A percentile compares a stretch with the other conserved stretches of the same genome.
phyloP scores from a whole-genome alignment of 1,140 invertebrate species.

The Hypsibius dujardini region DNA sequence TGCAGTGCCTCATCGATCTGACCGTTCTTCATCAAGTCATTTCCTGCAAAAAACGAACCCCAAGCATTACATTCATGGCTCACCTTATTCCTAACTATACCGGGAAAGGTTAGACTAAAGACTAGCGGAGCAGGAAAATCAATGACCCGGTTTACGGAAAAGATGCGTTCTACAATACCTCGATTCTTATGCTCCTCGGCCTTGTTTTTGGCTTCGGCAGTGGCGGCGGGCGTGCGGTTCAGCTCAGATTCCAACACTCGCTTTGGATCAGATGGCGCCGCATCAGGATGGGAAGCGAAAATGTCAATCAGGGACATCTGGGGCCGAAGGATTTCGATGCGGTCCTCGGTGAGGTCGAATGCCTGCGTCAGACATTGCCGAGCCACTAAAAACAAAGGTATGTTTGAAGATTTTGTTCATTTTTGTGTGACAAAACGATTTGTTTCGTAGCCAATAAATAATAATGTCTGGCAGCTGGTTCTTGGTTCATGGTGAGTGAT shows the following conservation, averaged over 20 bases:
- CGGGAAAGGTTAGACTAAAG: no score
- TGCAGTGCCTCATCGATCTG: constrained; percentile 1
- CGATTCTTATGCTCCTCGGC: neutral
- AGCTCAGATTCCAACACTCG: neutral
- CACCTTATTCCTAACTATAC: no score
- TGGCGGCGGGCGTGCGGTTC: neutral
- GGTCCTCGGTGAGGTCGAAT: constrained; percentile 2
- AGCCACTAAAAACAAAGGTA: neutral
- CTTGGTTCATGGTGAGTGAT: no score
- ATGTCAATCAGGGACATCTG: neutral
- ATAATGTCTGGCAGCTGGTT: no score
- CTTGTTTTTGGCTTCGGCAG: neutral
- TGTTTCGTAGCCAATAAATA: neutral
- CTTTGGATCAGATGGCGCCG: neutral
- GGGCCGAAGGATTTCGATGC: neutral
- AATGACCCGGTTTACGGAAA: no score
- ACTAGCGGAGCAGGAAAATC: no score
- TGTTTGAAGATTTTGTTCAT: neutral
- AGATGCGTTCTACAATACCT: constrained; percentile 8
- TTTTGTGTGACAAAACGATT: neutral
- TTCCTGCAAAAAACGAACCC: neutral
- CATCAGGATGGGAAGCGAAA: constrained; percentile 10
- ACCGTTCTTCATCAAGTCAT: constrained; percentile 10
- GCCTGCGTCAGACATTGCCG: neutral
- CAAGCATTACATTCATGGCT: no score